Evolutionary conservation across 2,888 invertebrate genomes (phyloP), one percentile per base, ranked within the genome.

Genomic region (Lycaena phlaeas): DNA sequence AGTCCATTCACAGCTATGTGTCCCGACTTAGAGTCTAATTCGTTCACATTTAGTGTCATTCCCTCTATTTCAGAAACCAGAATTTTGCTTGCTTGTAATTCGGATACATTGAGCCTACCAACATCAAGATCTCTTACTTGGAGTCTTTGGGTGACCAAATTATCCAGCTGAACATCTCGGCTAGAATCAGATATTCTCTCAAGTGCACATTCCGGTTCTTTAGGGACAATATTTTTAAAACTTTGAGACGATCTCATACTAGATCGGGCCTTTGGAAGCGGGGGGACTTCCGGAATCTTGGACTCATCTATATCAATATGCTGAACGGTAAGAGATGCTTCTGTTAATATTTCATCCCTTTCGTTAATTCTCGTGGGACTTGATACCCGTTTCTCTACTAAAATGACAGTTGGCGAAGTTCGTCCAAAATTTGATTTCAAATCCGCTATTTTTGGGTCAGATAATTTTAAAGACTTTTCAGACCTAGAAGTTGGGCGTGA

Each of bases 31-130:
- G 92, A 90, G 53, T 88, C 88, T 45, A 93, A 75, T 59, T 94
- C 93, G 37, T 90, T 87, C 0, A 92, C 89, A 48, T 88, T 89
- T 48, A 94, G 85, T 25, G 90, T 88, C 53, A 88, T 86, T 4
- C 93, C 91, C 58, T 94, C 93, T 45, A 94, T 88, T 65, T 94
- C 93, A 0, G 93, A 93, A 0, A 94, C 93, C 37, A 90, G 84
- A 46, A 94, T 92, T 64, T 91, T 92, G 41, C 89, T 90, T 0
- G 94, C 93, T 64, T 93, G 90, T 28, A 94, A 71, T 55, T 93
- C 92, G 42, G 90, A 90, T 0, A 94, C 94, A 48, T 89, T 92
- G 12, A 95, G 65, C 37, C 90, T 86, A 41, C 93, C 93, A 0
- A 95, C 94, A 59, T 93, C 92, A 45, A 94, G 82, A 61, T 94